Evolutionary conservation across 1,140 invertebrate genomes (phyloP).

Genomic region (Eurytemora carolleeae): DNA sequence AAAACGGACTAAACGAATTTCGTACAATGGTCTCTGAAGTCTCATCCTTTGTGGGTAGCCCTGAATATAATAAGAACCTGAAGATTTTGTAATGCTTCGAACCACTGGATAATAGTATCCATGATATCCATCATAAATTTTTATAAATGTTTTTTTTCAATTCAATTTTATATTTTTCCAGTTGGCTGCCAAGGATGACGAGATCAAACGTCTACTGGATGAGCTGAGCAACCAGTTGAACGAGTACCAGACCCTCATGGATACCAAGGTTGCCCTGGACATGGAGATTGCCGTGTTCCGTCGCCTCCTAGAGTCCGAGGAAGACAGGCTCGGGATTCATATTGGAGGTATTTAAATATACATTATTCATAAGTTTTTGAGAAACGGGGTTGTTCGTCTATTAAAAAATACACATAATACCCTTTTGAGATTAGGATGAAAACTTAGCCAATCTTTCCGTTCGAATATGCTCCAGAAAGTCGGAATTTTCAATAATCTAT

Average conservation of each 20-base stretch:
- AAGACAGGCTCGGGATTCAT: slow-evolving; percentile 24
- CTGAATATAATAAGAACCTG: no score
- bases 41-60: no score
- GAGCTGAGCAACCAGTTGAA: slow-evolving; percentile 67
- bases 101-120: no score
- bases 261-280: slow-evolving; percentile 78
- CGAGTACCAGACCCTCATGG: slow-evolving; percentile 92
- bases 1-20: no score
- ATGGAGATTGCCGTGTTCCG: slow-evolving; percentile 90
- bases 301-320: slow-evolving; percentile 62
- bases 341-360: slow-evolving; percentile 4
- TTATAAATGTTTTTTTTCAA: no score
- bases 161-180: slow-evolving; percentile 3
- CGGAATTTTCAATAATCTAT: neutral
- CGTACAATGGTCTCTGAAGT: no score
- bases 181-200: slow-evolving; percentile 36
- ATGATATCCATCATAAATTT: no score
- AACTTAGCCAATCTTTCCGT: no score
- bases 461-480: neutral
- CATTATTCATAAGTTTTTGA: neutral
- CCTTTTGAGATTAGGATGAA: neutral
- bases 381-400: neutral
- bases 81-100: no score
- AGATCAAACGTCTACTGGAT: slow-evolving; percentile 52
- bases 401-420: neutral